Base-by-base conservation (phyloP, 2,113 vertebrate genomes). In the Sciurus niger region DNA sequence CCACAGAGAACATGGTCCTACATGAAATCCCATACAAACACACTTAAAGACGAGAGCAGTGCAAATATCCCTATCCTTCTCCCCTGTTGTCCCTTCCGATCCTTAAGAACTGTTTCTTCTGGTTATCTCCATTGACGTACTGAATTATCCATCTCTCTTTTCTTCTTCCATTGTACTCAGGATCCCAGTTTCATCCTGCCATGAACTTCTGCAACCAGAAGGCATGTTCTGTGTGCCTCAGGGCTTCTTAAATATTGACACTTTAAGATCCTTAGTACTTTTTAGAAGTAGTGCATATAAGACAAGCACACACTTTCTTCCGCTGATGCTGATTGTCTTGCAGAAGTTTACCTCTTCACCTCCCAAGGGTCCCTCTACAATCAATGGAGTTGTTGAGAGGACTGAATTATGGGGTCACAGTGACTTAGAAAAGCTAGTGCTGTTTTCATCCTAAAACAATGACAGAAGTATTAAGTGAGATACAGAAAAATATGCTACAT, bases 381-480 rank as follows among this genome's bases (percentile, higher is more conserved):
- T 22, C 13, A 58, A 6, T 12, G 3, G 46, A 68, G 14, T 43
- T 67, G 2, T 17, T 87, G 28, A 83, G 63, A 72, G 48, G 28
- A 60, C 18, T 11, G 67, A 79, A 34, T 24, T 34, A 25, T 30
- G 9, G 5, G 16, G 1, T 53, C 34, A 65, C 8, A 20, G 82
- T n/a, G 60, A 93, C n/a, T 82, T 70, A 70, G 32, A 85, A 92
- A 88, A 80, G 13, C 12, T 24, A 72, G 70, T 28, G 5, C 8
- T 70, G 14, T 72, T 93, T 83, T 96, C 32, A 40, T 82, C 11
- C 34, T 84, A 30, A 92, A 92, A 74, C n/a, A 34, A 51, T 24
- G 78, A 43, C 20, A 51, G 58, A 84, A 70, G 14, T 63, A 13
- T 76, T 92, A 90, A 90, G 82, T 83, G 28, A 83, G 34, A 67